These are phyloP conservation scores for Allygus modestus DNA, from an alignment of 2,888 invertebrate genomes.

Conservation along the genomic window DNA sequence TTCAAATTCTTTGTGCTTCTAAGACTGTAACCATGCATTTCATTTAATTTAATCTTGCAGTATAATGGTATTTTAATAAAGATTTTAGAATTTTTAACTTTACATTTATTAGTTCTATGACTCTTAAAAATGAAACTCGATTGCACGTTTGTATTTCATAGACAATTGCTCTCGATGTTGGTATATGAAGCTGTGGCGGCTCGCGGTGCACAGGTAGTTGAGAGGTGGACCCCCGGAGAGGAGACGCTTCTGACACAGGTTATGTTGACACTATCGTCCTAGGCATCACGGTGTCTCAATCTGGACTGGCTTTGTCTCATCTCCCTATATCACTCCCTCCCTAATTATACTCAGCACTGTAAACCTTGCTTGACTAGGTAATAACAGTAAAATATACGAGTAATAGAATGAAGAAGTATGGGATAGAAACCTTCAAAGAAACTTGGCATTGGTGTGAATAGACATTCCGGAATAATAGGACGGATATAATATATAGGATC, in stretches of 20 bases:
- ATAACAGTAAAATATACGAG: neutral
- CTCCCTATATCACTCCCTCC: neutral
- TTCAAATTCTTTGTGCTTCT: too few species aligned
- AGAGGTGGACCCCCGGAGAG: neutral
- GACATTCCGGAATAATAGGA: too few species aligned
- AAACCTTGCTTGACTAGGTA: neutral
- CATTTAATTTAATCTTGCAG: too few species aligned
- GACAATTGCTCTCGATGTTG: too few species aligned
- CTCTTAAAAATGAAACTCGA: too few species aligned
- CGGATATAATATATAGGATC: too few species aligned
- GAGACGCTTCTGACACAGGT: neutral
- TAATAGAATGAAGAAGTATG: neutral
- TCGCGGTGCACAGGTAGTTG: neutral
- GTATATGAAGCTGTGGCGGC: too few species aligned
- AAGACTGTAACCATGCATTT: too few species aligned
- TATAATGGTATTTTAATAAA: too few species aligned
- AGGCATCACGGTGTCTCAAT: slow-evolving; percentile 1
- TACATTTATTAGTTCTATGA: too few species aligned
- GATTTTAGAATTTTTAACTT: too few species aligned
- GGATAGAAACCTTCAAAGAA: neutral
- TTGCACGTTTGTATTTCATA: too few species aligned
- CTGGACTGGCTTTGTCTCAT: neutral
- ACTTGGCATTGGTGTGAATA: neutral
- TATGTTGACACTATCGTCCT: neutral
- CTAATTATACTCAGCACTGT: neutral